phyloP scores from a whole-genome alignment of 2,888 invertebrate genomes.

The Mystacides longicornis region DNA sequence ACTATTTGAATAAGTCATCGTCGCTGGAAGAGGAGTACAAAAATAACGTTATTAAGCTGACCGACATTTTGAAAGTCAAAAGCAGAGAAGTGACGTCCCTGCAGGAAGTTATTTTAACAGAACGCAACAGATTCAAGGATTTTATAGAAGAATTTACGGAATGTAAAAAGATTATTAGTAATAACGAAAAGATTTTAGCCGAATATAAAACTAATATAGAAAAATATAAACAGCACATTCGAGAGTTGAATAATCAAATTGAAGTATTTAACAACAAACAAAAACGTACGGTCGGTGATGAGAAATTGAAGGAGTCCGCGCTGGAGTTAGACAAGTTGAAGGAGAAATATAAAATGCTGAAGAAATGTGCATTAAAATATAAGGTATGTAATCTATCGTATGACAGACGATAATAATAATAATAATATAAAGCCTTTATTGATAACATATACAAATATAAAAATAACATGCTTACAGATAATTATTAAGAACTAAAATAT shows the following conservation, averaged over 20 bases:
- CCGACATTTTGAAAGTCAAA: slow-evolving; percentile 45
- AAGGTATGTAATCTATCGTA: slow-evolving; percentile 41
- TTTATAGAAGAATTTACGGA: slow-evolving; percentile 48
- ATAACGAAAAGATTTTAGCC: slow-evolving; percentile 41
- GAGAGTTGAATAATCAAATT: slow-evolving; percentile 42
- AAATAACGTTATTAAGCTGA: slow-evolving; percentile 40
- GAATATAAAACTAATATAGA: slow-evolving; percentile 32
- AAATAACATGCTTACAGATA: no score
- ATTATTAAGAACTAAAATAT: no score
- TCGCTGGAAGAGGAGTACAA: slow-evolving; percentile 47
- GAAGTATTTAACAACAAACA: slow-evolving; percentile 33
- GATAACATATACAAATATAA: no score
- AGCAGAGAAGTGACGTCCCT: slow-evolving; percentile 47
- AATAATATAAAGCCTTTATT: no score
- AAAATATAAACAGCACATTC: slow-evolving; percentile 34
- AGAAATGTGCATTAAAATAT: slow-evolving; percentile 55
- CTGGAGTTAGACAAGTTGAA: slow-evolving; percentile 45
- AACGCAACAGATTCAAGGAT: slow-evolving; percentile 45
- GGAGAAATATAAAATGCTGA: slow-evolving; percentile 56
- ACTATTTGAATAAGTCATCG: slow-evolving; percentile 43
- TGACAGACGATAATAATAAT: no score
- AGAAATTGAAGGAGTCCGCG: slow-evolving; percentile 42
- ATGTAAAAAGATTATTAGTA: slow-evolving; percentile 36
- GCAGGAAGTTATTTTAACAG: slow-evolving; percentile 45
- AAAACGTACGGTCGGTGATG: slow-evolving; percentile 40